Evolutionary conservation across 1,140 invertebrate species (phyloP).

Genomic region (Zaprionus kolodkinae): DNA sequence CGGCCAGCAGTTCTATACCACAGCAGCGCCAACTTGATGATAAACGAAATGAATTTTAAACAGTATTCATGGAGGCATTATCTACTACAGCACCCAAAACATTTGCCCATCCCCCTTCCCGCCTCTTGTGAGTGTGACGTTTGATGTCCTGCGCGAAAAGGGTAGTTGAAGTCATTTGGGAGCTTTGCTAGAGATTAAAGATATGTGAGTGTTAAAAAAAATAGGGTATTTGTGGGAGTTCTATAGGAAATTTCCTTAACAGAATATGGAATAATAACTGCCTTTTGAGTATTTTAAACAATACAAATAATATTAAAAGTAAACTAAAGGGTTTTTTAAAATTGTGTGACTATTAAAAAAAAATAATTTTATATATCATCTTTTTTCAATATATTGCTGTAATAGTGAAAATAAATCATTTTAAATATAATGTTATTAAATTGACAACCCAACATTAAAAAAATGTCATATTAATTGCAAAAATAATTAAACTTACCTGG

Average conservation of each 20-base stretch:
- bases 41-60: slow-evolving; percentile 81
- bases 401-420: too few species aligned
- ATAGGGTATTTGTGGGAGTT: background rate
- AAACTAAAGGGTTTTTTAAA: too few species aligned
- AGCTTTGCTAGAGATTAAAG: background rate
- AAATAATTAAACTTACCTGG: too few species aligned
- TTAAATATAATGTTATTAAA: too few species aligned
- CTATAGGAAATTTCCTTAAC: background rate
- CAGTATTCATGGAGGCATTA: slow-evolving; percentile 73
- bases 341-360: too few species aligned
- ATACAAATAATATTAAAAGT: too few species aligned
- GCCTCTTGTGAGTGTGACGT: background rate
- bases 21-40: slow-evolving; percentile 53
- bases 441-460: too few species aligned
- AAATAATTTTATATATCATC: too few species aligned
- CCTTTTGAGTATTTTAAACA: background rate
- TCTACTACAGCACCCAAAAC: slow-evolving; percentile 31
- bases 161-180: slow-evolving; percentile 6
- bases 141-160: slow-evolving; percentile 22
- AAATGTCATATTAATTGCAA: too few species aligned
- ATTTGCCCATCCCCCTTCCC: background rate
- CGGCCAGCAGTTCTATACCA: background rate
- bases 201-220: background rate
- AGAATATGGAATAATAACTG: background rate
- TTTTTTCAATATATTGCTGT: too few species aligned